These are phyloP conservation scores for Pissodes strobi DNA, from an alignment of 1,140 invertebrate genomes.

Conservation along the genomic window DNA sequence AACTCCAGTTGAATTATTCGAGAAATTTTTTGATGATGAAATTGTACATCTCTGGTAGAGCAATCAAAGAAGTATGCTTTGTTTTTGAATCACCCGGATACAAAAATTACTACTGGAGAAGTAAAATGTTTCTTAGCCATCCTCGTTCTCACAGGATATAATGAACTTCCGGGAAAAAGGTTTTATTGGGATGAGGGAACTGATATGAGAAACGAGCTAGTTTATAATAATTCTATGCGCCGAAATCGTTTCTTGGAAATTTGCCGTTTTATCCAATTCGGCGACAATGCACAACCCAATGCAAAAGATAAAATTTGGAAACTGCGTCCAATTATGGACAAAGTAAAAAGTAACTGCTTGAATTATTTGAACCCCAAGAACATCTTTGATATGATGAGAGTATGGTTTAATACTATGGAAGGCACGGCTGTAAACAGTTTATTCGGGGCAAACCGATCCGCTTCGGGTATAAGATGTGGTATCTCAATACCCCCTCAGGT, in stretches of 20 bases:
- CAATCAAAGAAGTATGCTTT: too few relatives aligned
- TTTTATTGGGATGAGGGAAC: conserved; percentile 2
- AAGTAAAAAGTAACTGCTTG: not conserved
- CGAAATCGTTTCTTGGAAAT: conserved; percentile 1
- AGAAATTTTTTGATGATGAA: not conserved
- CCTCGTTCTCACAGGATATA: not conserved
- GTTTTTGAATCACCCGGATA: not conserved
- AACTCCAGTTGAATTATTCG: not conserved
- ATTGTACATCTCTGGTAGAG: not conserved
- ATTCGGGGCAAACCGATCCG: not conserved
- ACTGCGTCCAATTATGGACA: not conserved
- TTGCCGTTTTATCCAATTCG: not conserved
- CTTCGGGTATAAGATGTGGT: not conserved
- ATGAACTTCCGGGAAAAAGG: not conserved
- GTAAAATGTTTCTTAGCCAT: not conserved
- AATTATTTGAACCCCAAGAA: not conserved
- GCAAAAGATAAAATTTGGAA: too few relatives aligned
- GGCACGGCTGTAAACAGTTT: too few relatives aligned
- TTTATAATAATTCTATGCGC: not conserved
- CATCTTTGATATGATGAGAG: not conserved
- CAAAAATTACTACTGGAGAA: not conserved
- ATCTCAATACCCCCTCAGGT: not conserved
- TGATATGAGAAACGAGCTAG: not conserved
- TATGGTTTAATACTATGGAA: not conserved
- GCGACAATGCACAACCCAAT: not conserved